These are phyloP conservation scores for Tribolium madens DNA, from an alignment of 1,140 invertebrate genomes.

Conservation along the genomic window DNA sequence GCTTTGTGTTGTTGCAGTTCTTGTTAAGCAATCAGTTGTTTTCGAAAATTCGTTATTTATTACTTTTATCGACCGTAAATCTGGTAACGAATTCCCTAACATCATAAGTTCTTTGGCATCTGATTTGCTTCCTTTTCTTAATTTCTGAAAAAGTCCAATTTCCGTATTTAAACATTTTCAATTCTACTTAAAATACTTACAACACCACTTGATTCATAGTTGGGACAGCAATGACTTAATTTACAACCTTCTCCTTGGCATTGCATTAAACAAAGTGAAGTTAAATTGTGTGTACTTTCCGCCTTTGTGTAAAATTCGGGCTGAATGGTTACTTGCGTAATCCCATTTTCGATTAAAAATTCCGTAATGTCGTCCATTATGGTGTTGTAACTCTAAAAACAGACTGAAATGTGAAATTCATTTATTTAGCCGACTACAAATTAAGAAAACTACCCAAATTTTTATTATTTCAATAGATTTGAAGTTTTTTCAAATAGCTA, in stretches of 20 bases:
- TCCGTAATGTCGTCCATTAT: slow-evolving; percentile 74
- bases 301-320: slow-evolving; percentile 75
- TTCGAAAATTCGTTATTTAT: slow-evolving; percentile 37
- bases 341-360: slow-evolving; percentile 81
- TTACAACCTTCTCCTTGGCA: slow-evolving; percentile 62
- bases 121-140: slow-evolving; percentile 12
- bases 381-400: slow-evolving; percentile 72
- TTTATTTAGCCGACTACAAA: background rate
- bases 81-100: slow-evolving; percentile 27
- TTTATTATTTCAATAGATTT: no score
- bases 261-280: slow-evolving; percentile 60
- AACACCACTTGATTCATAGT: slow-evolving; percentile 48
- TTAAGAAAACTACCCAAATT: no score
- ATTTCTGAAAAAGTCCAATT: slow-evolving; percentile 21
- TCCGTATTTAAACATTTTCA: slow-evolving; percentile 40
- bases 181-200: slow-evolving; percentile 15
- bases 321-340: slow-evolving; percentile 82
- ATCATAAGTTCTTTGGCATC: slow-evolving; percentile 19
- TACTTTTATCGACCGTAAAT: slow-evolving; percentile 29
- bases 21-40: slow-evolving; percentile 16
- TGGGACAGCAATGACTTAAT: slow-evolving; percentile 61
- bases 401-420: slow-evolving; percentile 21
- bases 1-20: slow-evolving; percentile 3
- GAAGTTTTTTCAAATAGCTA: no score
- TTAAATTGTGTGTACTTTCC: slow-evolving; percentile 56